Conservation (phyloP, 2,797 vertebrate genomes). For the Presbytis comata region DNA sequence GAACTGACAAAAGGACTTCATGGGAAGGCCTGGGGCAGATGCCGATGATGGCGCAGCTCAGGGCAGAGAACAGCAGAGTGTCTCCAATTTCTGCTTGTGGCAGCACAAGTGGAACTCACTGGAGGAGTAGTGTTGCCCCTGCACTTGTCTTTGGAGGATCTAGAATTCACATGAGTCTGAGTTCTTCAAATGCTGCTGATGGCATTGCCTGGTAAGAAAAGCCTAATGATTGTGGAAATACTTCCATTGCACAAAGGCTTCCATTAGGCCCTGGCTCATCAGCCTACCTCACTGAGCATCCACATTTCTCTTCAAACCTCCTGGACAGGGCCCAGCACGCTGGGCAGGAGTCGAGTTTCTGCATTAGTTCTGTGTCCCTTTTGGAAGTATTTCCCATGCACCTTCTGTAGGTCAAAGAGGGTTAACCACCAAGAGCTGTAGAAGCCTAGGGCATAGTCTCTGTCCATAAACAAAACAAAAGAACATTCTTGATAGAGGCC, state of each 20-base stretch:
- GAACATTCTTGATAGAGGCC: background rate
- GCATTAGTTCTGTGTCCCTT: accelerated
- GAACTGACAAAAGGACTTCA: accelerated
- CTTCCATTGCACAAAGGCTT: accelerated
- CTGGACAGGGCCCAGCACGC: background rate
- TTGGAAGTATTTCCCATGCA: accelerated
- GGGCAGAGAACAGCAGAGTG: accelerated
- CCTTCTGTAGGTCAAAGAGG: accelerated
- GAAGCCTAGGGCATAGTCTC: accelerated
- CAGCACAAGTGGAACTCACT: accelerated
- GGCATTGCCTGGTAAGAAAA: accelerated
- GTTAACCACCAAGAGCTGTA: background rate
- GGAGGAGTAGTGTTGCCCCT: accelerated
- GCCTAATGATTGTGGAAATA: background rate
- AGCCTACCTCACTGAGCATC: accelerated
- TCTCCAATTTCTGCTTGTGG: accelerated
- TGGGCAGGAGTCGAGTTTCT: accelerated
- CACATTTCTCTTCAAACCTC: accelerated
- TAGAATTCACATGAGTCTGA: background rate
- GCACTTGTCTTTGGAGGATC: accelerated
- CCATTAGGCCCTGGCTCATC: accelerated
- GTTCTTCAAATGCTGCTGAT: background rate
- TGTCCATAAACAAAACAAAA: background rate
- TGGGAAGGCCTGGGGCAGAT: accelerated
- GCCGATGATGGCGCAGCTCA: accelerated